phyloP scores from a whole-genome alignment of 2,113 vertebrate genomes.

The Progne subis region DNA sequence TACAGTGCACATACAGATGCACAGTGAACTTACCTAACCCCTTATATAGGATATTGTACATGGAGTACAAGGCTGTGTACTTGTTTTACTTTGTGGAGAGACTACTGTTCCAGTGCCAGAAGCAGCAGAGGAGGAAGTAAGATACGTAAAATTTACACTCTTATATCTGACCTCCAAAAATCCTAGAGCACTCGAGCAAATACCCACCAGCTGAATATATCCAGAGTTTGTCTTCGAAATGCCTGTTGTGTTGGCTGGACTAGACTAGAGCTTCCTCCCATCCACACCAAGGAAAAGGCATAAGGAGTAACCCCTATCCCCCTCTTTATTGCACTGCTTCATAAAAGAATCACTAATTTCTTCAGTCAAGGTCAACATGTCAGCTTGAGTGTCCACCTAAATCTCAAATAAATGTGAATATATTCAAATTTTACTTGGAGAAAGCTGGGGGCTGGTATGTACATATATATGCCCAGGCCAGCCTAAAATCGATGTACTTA shows the following conservation, averaged over 20 bases:
- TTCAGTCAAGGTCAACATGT: neutral
- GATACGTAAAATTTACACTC: neutral
- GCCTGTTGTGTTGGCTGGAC: neutral
- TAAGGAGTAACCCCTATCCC: neutral
- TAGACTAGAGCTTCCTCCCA: neutral
- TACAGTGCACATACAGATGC: rapidly evolving
- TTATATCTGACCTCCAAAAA: neutral
- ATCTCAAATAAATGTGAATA: neutral
- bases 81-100: neutral
- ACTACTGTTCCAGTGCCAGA: neutral
- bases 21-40: neutral
- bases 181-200: neutral
- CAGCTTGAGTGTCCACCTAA: neutral
- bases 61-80: neutral
- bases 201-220: neutral
- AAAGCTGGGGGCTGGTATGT: neutral
- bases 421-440: neutral
- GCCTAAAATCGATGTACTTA: neutral
- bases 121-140: neutral
- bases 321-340: neutral
- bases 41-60: neutral
- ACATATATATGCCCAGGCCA: neutral
- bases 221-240: neutral
- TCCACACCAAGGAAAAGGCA: neutral
- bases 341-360: neutral